Percentiles rank a stretch among this genome's conserved stretches.
These are phyloP conservation scores for Hydraecia micacea DNA, from an alignment of 2,888 invertebrate genomes.

Conservation along the genomic window DNA sequence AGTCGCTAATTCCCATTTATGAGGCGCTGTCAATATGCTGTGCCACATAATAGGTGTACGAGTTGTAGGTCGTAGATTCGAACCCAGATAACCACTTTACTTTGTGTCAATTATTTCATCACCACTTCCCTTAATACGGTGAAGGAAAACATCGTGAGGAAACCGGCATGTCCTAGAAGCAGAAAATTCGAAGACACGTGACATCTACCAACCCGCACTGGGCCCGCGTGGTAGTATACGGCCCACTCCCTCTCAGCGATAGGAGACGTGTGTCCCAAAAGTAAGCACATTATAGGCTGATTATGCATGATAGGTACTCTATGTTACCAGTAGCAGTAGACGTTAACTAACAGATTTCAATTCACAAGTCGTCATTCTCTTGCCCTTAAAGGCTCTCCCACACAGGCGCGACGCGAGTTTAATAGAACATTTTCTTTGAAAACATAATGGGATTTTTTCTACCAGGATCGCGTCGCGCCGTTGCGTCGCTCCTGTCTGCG, in stretches of 20 bases:
- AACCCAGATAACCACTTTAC: not conserved
- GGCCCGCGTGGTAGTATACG: not conserved
- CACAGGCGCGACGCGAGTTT: too few relatives aligned
- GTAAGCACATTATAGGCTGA: too few relatives aligned
- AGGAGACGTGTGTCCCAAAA: too few relatives aligned
- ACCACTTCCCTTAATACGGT: not conserved
- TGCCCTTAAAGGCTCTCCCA: too few relatives aligned
- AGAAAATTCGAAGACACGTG: not conserved
- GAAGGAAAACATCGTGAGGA: not conserved
- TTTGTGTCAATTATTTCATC: not conserved
- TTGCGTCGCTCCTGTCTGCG: too few relatives aligned
- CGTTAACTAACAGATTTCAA: not conserved
- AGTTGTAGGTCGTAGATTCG: not conserved
- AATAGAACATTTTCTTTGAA: too few relatives aligned
- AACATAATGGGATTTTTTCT: too few relatives aligned
- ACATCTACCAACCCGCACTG: too few relatives aligned
- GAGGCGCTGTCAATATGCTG: not conserved
- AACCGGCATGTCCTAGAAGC: not conserved
- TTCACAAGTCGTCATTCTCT: not conserved
- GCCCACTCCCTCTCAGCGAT: not conserved
- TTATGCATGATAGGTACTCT: not conserved
- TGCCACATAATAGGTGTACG: not conserved
- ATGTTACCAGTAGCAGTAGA: not conserved
- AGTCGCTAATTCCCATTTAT: conserved; percentile 13
- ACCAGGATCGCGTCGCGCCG: too few relatives aligned